Evolutionary conservation across 2,113 vertebrate species (phyloP).

Genomic region (Dinomys branickii): DNA sequence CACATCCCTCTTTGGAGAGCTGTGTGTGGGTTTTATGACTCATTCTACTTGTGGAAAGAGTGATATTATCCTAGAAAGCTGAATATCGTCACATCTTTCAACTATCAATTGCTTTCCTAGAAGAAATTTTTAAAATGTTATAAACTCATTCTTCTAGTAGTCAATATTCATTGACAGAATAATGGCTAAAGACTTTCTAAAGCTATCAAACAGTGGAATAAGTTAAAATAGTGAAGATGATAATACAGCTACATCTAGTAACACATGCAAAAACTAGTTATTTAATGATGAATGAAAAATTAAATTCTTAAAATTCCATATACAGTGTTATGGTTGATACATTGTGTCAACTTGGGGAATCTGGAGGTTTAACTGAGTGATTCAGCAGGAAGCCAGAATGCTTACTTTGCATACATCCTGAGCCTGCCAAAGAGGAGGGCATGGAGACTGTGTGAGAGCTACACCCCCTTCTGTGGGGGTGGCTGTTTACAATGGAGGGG

Average conservation of each 20-base stretch:
- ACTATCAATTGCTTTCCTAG: not conserved
- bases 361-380: no score
- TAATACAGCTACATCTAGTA: not conserved
- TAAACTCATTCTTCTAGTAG: not conserved
- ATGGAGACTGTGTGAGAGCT: no score
- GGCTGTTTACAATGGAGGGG: no score
- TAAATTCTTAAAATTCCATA: not conserved
- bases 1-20: no score
- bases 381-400: no score
- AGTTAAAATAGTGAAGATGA: not conserved
- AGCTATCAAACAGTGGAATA: not conserved
- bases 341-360: no score
- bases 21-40: no score
- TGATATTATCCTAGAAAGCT: not conserved
- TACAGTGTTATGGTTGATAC: no score
- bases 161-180: not conserved
- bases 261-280: not conserved
- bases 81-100: not conserved
- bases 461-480: no score
- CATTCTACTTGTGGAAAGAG: not conserved
- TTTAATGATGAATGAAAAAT: not conserved
- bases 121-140: not conserved
- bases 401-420: no score
- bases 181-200: not conserved
- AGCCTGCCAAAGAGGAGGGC: no score